phyloP scores from a whole-genome alignment of 2,888 invertebrate genomes.

The Papilio demoleus region DNA sequence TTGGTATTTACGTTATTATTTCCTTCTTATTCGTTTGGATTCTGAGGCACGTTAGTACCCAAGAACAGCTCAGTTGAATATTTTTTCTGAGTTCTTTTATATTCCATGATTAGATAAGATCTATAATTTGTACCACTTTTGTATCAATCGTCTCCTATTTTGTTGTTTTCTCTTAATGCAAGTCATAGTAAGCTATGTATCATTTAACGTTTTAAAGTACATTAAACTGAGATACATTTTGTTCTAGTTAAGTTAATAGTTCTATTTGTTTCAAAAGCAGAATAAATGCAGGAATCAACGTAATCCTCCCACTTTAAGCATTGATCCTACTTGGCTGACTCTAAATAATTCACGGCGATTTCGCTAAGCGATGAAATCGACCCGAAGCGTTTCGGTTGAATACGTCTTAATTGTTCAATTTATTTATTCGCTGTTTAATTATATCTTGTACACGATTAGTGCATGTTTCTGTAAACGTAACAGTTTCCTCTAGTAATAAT shows the following conservation, averaged over 20 bases:
- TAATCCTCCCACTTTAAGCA: conserved; percentile 38
- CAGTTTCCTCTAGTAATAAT: no score
- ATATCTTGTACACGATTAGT: neutral
- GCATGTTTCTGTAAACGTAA: neutral
- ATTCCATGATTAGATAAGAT: no score
- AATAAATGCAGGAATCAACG: conserved; percentile 34
- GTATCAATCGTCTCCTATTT: neutral
- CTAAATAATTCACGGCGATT: conserved; percentile 42
- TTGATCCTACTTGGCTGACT: conserved; percentile 39
- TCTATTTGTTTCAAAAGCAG: conserved; percentile 25
- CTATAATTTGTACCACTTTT: no score
- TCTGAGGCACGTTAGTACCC: no score
- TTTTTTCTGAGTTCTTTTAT: no score
- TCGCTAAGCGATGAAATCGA: conserved; percentile 42
- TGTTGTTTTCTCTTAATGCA: neutral
- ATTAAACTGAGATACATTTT: conserved; percentile 12
- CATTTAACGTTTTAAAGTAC: neutral
- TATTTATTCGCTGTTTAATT: conserved; percentile 12
- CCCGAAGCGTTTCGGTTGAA: conserved; percentile 36
- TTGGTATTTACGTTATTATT: no score
- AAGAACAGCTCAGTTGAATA: no score
- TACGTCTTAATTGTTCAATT: conserved; percentile 28
- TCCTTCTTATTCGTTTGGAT: no score
- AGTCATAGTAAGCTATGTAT: neutral
- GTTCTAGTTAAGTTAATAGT: conserved; percentile 32